Evolutionary conservation across 64 coral and sea anemone species (phyloP).

Genomic region (Stylophora pistillata): DNA sequence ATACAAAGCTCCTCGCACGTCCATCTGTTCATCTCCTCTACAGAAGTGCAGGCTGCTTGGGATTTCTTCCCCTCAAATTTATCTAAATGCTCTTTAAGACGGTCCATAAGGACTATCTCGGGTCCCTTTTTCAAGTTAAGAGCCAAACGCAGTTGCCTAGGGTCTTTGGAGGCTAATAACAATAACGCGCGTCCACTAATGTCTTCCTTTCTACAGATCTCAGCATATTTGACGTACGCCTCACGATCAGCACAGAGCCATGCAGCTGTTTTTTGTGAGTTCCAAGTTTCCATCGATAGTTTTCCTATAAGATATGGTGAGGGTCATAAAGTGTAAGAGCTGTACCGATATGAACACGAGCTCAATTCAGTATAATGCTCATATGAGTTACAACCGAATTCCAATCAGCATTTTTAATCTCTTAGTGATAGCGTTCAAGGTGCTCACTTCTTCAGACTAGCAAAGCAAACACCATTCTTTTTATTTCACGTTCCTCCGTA

Average conservation of each 20-base stretch:
- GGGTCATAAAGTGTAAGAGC: not conserved
- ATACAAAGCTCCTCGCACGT: not conserved
- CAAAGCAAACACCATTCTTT: too few relatives aligned
- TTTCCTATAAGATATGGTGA: not conserved
- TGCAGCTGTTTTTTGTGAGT: not conserved
- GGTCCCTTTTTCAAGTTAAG: constrained; percentile 8
- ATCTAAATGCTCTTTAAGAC: not conserved
- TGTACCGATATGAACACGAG: too few relatives aligned
- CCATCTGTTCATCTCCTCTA: not conserved
- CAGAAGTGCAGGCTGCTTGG: not conserved
- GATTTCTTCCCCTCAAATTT: not conserved
- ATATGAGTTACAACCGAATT: too few relatives aligned
- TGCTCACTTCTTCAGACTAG: too few relatives aligned
- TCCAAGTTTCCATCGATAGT: not conserved
- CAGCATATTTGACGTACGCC: not conserved
- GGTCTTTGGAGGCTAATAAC: not conserved
- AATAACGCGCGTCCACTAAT: not conserved
- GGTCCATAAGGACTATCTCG: not conserved
- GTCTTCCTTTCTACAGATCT: not conserved
- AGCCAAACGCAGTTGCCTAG: not conserved
- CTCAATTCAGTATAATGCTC: too few relatives aligned
- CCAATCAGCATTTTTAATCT: too few relatives aligned
- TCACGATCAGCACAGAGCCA: not conserved
- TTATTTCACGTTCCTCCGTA: too few relatives aligned
- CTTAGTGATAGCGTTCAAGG: too few relatives aligned